Conservation (phyloP, 2,113 vertebrate species). For the Pachyramphus minor region DNA sequence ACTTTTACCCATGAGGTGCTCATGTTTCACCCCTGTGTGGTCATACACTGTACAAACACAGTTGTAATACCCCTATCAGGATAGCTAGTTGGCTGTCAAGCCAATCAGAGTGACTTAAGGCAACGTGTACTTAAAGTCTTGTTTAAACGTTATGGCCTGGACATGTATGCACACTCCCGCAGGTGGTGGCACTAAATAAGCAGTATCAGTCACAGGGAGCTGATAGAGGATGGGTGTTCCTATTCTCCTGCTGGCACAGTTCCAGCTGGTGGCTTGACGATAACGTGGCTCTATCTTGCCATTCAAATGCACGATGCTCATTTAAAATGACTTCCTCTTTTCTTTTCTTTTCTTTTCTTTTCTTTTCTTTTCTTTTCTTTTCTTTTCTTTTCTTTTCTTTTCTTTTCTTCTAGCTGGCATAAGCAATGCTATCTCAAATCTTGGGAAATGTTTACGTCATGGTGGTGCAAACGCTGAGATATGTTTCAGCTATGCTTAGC, state of each 20-base stretch:
- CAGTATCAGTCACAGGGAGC: constrained; percentile 1
- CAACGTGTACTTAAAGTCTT: constrained; percentile 45
- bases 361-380: neutral
- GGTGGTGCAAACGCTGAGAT: neutral
- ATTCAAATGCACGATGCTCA: neutral
- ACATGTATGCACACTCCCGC: neutral
- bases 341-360: neutral
- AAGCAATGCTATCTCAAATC: neutral
- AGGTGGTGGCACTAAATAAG: constrained; percentile 34
- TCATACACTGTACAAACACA: neutral
- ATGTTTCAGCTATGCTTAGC: neutral
- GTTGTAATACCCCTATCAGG: neutral
- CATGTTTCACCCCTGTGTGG: neutral
- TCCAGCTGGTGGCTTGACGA: neutral
- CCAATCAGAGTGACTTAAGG: neutral
- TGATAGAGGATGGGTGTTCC: constrained; percentile 44
- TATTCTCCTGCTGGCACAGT: neutral
- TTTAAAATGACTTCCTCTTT: neutral
- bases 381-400: too few relatives aligned
- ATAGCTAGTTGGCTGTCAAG: neutral
- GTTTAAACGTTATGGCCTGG: neutral
- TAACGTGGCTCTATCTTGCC: neutral
- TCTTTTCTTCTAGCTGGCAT: neutral
- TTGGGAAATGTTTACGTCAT: neutral
- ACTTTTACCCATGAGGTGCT: neutral